Conservation (phyloP, 1,140 invertebrate species). For the Brachionus koreanus region DNA sequence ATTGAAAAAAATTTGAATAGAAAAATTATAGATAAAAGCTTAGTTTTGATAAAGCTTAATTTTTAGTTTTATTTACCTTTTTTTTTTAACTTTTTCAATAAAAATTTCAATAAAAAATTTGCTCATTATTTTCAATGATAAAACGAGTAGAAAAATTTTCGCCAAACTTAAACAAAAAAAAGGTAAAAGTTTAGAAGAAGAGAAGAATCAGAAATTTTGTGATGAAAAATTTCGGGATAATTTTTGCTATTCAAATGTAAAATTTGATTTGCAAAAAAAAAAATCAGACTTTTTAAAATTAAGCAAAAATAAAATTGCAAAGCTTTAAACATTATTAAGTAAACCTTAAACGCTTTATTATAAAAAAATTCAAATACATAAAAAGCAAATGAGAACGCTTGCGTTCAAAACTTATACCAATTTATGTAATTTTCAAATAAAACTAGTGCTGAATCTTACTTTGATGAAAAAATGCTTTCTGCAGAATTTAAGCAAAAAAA, state of each 20-base stretch:
- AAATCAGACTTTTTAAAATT: neutral
- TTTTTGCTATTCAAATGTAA: neutral
- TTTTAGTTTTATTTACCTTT: no score
- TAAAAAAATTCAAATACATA: neutral
- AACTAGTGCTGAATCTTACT: neutral
- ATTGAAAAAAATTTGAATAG: no score
- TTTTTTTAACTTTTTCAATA: no score
- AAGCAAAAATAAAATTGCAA: neutral
- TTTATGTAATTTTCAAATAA: constrained; percentile 6
- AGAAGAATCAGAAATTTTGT: neutral
- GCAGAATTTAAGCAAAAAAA: constrained; percentile 27
- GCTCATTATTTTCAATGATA: no score
- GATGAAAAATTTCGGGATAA: neutral
- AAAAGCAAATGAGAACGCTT: neutral
- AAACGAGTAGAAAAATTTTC: no score
- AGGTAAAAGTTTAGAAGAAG: neutral
- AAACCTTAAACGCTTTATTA: constrained; percentile 2
- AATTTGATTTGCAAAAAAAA: neutral
- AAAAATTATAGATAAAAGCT: no score
- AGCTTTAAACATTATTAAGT: neutral
- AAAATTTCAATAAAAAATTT: no score
- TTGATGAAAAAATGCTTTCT: constrained; percentile 18
- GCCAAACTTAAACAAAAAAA: no score
- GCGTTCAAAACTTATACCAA: neutral
- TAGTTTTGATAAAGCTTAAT: no score